Evolutionary conservation across 2,113 vertebrate genomes (phyloP), one percentile per base, ranked within the genome.

Genomic region (Serilophus lunatus): DNA sequence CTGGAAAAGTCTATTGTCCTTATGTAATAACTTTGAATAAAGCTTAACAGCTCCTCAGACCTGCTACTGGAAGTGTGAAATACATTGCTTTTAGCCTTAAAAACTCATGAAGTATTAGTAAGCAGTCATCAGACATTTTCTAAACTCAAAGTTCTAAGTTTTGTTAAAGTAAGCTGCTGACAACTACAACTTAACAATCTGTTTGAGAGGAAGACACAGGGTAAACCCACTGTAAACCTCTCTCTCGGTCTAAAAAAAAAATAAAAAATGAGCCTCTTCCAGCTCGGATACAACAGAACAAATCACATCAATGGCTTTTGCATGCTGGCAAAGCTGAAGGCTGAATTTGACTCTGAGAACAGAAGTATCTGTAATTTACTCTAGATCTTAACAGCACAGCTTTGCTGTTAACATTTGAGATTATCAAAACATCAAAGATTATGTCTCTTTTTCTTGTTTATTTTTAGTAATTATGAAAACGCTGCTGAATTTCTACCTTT

Each of bases 11-110:
- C 64, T 82, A 54, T 45, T 88, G 70, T 92, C 53, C 50, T 94
- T 71, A 70, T 82, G 91, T 91, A 95, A 74, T 72, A 81, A 87
- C 36, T 50, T 29, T 65, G 28, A 97, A 97, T 97, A 96, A 97
- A 97, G 44, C 20, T 90, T 86, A 84, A 64, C n/a, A 91, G 22
- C 45, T 65, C 50, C 61, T 54, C 69, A 93, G 92, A 68, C 40
- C 64, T 91, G 45, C 56, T 33, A 64, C 1, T 63, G 61, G 36
- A 82, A 75, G 45, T 23, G 47, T 59, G 86, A 75, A 82, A 59
- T 90, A 33, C n/a, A 72, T 91, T 86, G 12, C 42, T 70, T 83
- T 45, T 63, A 87, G 40, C 20, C 36, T 61, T 63, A 59, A 65
- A 86, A 65, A 23, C 9, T 24, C 1, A 3, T 25, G 26, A 86